A percentile compares a stretch with the other conserved stretches of the same genome.
These are phyloP conservation scores for Anoplius nigerrimus DNA, from an alignment of 2,888 invertebrate genomes.

Conservation along the genomic window DNA sequence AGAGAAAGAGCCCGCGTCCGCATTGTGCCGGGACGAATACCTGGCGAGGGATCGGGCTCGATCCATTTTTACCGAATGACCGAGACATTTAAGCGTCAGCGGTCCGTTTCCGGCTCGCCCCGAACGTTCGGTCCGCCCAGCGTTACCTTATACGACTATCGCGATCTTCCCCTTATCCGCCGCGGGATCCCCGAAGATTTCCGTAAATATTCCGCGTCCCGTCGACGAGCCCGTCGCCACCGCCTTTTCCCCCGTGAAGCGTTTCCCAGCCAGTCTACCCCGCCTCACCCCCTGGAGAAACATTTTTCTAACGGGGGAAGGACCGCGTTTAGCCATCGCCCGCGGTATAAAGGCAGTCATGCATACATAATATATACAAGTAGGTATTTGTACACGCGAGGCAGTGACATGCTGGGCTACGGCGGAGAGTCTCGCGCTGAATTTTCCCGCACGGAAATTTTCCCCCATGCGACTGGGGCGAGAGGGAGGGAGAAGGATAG, in stretches of 20 bases:
- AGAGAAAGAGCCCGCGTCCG: too few relatives aligned
- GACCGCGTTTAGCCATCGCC: constrained; percentile 3
- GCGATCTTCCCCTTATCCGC: too few relatives aligned
- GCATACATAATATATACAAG: constrained; percentile 5
- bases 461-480: not conserved
- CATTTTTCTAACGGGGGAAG: constrained; percentile 5
- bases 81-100: too few relatives aligned
- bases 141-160: too few relatives aligned
- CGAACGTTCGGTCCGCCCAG: too few relatives aligned
- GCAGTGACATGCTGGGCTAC: not conserved
- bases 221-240: not conserved
- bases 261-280: too few relatives aligned
- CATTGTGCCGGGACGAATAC: too few relatives aligned
- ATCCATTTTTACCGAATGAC: too few relatives aligned
- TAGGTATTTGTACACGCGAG: constrained; percentile 6
- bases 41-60: too few relatives aligned
- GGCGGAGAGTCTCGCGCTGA: not conserved
- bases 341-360: constrained; percentile 4
- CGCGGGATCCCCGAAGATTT: too few relatives aligned
- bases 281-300: not conserved
- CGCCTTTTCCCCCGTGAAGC: not conserved
- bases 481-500: not conserved
- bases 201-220: too few relatives aligned
- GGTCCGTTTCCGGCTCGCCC: too few relatives aligned
- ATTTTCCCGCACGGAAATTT: not conserved